Percentiles rank a stretch among this genome's conserved stretches.
These are phyloP conservation scores for Eurystomus glaucurus DNA, from an alignment of 2,797 vertebrate species.

Conservation along the genomic window DNA sequence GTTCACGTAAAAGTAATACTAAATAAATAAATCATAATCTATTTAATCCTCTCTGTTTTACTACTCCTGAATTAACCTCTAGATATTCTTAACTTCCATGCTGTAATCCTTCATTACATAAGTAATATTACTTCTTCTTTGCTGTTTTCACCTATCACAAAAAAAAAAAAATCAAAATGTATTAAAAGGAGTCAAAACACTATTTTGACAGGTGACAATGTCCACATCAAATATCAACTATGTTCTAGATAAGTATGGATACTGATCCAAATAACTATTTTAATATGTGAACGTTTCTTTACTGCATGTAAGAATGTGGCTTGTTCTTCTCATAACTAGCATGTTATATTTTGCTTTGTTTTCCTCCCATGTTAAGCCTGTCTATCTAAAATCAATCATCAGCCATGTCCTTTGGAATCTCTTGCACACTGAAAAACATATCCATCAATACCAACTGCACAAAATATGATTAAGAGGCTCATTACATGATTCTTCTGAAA, in stretches of 20 bases:
- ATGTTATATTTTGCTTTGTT: neutral
- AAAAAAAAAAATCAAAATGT: neutral
- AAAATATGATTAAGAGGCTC: slow-evolving; percentile 55
- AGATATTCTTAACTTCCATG: neutral
- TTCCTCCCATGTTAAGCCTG: neutral
- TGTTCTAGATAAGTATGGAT: too few relatives aligned
- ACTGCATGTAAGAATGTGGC: neutral
- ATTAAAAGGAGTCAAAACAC: neutral
- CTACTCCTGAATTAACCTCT: slow-evolving; percentile 5
- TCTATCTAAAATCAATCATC: slow-evolving; percentile 29
- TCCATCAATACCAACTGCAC: slow-evolving; percentile 36
- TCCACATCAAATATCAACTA: neutral
- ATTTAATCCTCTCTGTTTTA: neutral
- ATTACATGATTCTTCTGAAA: slow-evolving; percentile 32
- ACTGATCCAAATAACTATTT: neutral
- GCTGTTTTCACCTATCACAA: neutral
- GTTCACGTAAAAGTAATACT: neutral
- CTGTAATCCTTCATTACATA: slow-evolving; percentile 6
- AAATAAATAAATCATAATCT: slow-evolving; percentile 3
- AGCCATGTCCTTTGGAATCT: slow-evolving; percentile 14
- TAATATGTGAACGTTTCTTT: neutral
- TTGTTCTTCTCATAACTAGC: neutral
- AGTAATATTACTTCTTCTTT: neutral
- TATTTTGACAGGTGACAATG: neutral
- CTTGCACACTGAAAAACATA: slow-evolving; percentile 36